Evolutionary conservation across 2,888 invertebrate genomes (phyloP).

Genomic region (Steromphala cineraria): DNA sequence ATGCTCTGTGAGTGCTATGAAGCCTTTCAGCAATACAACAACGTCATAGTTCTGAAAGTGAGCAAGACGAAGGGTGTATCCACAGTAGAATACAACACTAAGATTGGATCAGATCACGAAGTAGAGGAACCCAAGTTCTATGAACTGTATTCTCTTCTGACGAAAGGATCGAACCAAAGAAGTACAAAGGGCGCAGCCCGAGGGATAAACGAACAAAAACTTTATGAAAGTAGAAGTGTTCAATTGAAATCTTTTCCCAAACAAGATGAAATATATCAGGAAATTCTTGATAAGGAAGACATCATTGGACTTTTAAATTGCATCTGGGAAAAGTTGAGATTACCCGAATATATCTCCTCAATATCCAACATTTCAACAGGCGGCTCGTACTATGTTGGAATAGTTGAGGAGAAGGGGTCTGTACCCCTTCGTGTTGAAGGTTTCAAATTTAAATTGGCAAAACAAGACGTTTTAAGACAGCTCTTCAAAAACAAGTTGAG

Average conservation of each 20-base stretch:
- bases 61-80: neutral
- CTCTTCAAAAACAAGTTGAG: no score
- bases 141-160: neutral
- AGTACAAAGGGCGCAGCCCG: neutral
- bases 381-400: neutral
- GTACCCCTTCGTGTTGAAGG: no score
- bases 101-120: neutral
- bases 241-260: neutral
- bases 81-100: neutral
- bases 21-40: neutral
- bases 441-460: no score
- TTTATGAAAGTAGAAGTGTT: neutral
- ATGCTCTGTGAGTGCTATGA: neutral
- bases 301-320: neutral
- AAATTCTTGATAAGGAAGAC: neutral
- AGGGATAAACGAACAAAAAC: neutral
- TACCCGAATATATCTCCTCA: neutral
- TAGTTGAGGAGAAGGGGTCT: neutral
- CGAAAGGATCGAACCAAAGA: neutral
- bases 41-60: neutral
- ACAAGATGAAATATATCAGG: neutral
- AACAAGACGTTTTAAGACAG: no score
- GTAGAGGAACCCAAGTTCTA: neutral
- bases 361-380: neutral
- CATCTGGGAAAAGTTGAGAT: neutral